phyloP scores from a whole-genome alignment of 2,797 vertebrate species.

The Saxicola maurus region DNA sequence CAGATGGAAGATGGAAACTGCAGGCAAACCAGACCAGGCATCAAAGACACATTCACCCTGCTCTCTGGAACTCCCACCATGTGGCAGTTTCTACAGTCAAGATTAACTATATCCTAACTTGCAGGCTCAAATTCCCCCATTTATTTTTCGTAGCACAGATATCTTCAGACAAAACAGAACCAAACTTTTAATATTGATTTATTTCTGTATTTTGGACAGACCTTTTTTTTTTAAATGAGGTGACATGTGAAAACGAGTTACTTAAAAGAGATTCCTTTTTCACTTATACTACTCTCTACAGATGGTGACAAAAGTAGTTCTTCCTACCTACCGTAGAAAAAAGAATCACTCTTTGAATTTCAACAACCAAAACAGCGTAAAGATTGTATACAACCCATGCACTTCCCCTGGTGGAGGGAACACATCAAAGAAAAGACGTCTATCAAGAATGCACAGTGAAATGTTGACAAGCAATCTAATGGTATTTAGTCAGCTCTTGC shows the following conservation, averaged over 20 bases:
- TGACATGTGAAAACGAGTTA: background rate
- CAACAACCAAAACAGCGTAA: background rate
- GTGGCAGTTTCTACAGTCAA: background rate
- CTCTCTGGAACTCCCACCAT: background rate
- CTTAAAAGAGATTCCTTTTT: background rate
- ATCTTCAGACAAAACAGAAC: background rate
- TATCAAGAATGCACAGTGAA: background rate
- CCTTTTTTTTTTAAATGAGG: background rate
- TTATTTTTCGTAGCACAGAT: background rate
- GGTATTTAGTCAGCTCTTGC: background rate
- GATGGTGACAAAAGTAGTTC: background rate
- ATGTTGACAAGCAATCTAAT: background rate
- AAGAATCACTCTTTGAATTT: background rate
- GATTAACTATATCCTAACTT: background rate
- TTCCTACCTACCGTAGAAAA: background rate
- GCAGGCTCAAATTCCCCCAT: background rate
- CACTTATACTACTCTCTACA: background rate
- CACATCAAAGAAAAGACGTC: background rate
- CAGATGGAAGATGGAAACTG: background rate
- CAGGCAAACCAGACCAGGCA: background rate
- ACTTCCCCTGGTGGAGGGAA: background rate
- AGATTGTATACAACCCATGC: background rate
- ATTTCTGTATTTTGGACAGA: background rate
- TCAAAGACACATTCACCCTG: fast-evolving
- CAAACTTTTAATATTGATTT: background rate